Conservation (phyloP, 2,888 invertebrate species). For the Eristalis intricaria region DNA sequence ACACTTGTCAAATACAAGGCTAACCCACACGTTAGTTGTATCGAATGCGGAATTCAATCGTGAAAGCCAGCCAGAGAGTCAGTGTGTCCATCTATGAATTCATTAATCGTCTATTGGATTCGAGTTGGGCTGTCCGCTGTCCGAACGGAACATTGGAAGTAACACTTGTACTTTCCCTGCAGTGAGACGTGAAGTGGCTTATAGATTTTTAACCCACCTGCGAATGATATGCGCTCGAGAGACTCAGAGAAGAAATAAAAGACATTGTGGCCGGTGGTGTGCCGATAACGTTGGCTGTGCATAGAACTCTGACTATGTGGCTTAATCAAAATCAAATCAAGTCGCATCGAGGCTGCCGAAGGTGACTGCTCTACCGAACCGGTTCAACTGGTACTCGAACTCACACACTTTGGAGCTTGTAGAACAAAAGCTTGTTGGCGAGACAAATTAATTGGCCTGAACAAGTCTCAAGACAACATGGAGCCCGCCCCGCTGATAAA, state of each 20-base stretch:
- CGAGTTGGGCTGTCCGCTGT: not conserved
- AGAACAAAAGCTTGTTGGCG: not conserved
- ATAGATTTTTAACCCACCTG: not conserved
- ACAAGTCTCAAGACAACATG: not conserved
- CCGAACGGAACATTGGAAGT: not conserved
- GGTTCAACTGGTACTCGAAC: not conserved
- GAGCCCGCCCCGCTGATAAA: not conserved
- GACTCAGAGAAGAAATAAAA: not conserved
- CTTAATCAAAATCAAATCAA: not conserved
- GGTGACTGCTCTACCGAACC: not conserved
- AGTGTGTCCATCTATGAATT: slow-evolving; percentile 22
- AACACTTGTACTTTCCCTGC: slow-evolving; percentile 15
- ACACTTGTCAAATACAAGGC: slow-evolving; percentile 22
- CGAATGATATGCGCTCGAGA: not conserved
- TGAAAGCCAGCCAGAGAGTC: slow-evolving; percentile 3
- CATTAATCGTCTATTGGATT: not conserved
- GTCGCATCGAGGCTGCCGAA: not conserved
- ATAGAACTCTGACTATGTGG: not conserved
- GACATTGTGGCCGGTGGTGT: not conserved
- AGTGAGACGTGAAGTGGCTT: slow-evolving; percentile 25
- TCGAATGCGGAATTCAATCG: slow-evolving; percentile 37
- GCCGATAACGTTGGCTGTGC: not conserved
- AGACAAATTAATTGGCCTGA: not conserved
- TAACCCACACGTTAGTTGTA: slow-evolving; percentile 14
- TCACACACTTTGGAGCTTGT: not conserved